These are phyloP conservation scores for Chrysodeixis includens DNA, from an alignment of 2,888 invertebrate genomes.

Conservation along the genomic window DNA sequence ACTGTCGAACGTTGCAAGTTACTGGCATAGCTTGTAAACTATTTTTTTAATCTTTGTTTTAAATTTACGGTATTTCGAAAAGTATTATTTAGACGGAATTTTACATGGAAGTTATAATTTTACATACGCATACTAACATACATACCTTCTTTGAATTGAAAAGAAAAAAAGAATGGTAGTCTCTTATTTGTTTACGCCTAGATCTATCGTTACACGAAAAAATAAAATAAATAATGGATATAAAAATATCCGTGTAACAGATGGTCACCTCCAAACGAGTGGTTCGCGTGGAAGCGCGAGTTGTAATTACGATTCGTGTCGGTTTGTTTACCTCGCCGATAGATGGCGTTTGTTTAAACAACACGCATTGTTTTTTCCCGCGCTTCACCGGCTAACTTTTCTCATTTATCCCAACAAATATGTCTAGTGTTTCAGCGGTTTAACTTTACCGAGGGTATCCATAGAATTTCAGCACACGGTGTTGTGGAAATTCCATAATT, in stretches of 20 bases:
- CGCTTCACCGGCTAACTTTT: conserved; percentile 64
- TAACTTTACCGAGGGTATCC: conserved; percentile 54
- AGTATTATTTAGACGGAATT: too few relatives aligned
- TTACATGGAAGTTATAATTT: too few relatives aligned
- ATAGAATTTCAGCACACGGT: conserved; percentile 53
- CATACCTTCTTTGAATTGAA: too few relatives aligned
- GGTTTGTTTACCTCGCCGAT: conserved; percentile 62
- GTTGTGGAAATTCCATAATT: conserved; percentile 40
- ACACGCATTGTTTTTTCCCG: conserved; percentile 68
- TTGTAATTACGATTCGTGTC: conserved; percentile 67
- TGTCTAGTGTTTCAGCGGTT: conserved; percentile 62
- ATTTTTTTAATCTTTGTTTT: too few relatives aligned
- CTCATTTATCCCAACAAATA: conserved; percentile 72
- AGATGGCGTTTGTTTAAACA: conserved; percentile 67
- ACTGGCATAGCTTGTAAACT: background rate
- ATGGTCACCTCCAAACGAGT: conserved; percentile 58
- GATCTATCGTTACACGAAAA: background rate
- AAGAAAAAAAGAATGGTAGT: too few relatives aligned
- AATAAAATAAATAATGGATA: background rate
- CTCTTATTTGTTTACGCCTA: background rate
- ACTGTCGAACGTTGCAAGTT: background rate
- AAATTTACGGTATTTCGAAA: too few relatives aligned
- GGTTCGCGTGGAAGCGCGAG: conserved; percentile 63
- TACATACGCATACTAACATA: too few relatives aligned
- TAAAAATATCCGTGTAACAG: background rate